Conservation (phyloP, 2,888 invertebrate genomes). For the Dromius quadrimaculatus region DNA sequence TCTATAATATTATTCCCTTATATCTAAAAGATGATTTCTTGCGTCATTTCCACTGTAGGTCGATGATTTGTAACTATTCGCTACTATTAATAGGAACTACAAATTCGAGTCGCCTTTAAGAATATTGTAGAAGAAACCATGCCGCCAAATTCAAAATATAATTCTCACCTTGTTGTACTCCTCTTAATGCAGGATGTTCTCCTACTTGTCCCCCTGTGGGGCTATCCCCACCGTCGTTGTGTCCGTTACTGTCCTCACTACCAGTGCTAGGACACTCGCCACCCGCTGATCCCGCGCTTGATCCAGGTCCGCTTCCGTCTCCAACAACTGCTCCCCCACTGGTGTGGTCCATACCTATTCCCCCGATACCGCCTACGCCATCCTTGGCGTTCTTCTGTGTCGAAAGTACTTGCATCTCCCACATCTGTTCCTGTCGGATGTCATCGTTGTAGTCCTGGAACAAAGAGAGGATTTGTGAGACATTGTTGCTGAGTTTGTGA, state of each 20-base stretch:
- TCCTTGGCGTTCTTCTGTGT: slow-evolving; percentile 66
- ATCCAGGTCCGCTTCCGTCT: slow-evolving; percentile 59
- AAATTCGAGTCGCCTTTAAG: no score
- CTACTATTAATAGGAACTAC: no score
- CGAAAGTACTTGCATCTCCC: slow-evolving; percentile 89
- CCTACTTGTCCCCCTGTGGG: slow-evolving; percentile 66
- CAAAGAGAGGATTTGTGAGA: slow-evolving; percentile 7
- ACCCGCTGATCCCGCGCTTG: slow-evolving; percentile 56
- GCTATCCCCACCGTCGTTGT: slow-evolving; percentile 63
- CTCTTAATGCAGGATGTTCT: slow-evolving; percentile 76
- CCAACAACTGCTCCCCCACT: slow-evolving; percentile 58
- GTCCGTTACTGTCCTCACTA: slow-evolving; percentile 68
- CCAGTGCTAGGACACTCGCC: slow-evolving; percentile 64
- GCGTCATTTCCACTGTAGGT: no score
- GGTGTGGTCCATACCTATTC: slow-evolving; percentile 59
- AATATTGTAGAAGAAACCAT: no score
- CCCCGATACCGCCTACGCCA: slow-evolving; percentile 60
- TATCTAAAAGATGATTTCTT: no score
- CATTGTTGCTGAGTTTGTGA: no score
- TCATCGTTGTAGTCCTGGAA: slow-evolving; percentile 91
- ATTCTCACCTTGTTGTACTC: slow-evolving; percentile 71
- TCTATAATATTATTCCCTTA: no score
- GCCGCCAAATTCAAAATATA: no score
- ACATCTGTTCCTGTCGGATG: slow-evolving; percentile 91
- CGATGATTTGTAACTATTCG: no score